These are phyloP conservation scores for Antennarius striatus DNA, from an alignment of 2,113 vertebrate genomes.

Conservation along the genomic window DNA sequence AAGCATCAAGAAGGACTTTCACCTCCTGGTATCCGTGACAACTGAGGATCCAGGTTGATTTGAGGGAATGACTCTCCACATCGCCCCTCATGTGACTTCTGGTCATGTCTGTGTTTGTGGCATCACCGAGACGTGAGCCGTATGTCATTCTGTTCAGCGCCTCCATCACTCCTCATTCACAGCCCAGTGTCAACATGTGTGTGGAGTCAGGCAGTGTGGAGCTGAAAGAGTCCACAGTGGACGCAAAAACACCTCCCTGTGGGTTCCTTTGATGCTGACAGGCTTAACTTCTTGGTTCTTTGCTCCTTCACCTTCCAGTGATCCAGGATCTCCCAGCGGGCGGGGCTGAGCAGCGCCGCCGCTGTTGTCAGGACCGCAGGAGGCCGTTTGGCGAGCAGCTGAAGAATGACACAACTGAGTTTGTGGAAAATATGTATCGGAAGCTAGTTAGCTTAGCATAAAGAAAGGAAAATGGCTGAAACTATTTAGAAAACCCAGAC, in stretches of 20 bases:
- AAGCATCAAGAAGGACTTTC: slow-evolving; percentile 25
- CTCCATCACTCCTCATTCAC: slow-evolving; percentile 12
- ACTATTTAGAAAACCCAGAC: not conserved
- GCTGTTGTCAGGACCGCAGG: not conserved
- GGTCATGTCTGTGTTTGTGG: slow-evolving; percentile 14
- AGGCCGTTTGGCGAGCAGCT: slow-evolving; percentile 11
- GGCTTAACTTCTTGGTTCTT: slow-evolving; percentile 65
- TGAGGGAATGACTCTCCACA: not conserved
- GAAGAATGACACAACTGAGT: too few species aligned
- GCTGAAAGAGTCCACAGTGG: slow-evolving; percentile 41
- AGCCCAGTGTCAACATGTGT: slow-evolving; percentile 59
- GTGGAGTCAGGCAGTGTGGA: slow-evolving; percentile 37
- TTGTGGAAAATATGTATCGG: not conserved
- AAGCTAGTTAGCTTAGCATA: not conserved
- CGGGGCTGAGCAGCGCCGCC: slow-evolving; percentile 1
- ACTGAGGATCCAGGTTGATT: slow-evolving; percentile 4
- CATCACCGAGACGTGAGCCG: slow-evolving; percentile 16
- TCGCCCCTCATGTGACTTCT: not conserved
- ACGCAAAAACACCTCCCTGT: slow-evolving; percentile 32
- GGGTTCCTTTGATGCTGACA: slow-evolving; percentile 55
- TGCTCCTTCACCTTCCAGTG: slow-evolving; percentile 59
- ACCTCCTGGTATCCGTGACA: not conserved
- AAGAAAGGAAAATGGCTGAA: too few species aligned
- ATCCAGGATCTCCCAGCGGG: slow-evolving; percentile 44
- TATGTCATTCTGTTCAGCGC: slow-evolving; percentile 39